Evolutionary conservation across 2,888 invertebrate genomes (phyloP).

Genomic region (Ophioninae sp.): DNA sequence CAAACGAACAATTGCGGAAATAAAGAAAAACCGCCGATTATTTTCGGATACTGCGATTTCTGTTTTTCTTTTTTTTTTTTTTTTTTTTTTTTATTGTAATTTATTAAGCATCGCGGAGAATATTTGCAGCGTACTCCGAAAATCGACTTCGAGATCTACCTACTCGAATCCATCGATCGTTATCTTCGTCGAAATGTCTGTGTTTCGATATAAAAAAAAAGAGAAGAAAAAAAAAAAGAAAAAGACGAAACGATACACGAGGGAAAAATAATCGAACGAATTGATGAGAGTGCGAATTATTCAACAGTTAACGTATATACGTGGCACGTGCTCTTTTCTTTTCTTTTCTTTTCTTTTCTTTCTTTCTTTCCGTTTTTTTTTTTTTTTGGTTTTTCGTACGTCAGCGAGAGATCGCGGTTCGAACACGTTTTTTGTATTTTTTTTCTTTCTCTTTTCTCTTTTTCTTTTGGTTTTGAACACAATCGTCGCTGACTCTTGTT

Average conservation of each 20-base stretch:
- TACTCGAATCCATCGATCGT: background rate
- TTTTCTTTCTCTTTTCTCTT: background rate
- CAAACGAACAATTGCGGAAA: no score
- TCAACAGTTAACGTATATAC: constrained; percentile 75
- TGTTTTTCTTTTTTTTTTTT: no score
- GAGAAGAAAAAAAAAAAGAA: background rate
- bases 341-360: no score
- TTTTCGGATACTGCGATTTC: no score
- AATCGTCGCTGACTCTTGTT: background rate
- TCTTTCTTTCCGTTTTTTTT: no score
- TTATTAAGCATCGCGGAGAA: no score
- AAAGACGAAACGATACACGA: constrained; percentile 25
- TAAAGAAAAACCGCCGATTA: no score
- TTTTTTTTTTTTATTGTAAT: no score
- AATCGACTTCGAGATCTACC: background rate
- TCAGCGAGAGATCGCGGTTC: constrained; percentile 1
- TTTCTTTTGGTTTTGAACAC: background rate
- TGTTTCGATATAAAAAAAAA: background rate
- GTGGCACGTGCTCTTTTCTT: constrained; percentile 67
- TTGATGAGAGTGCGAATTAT: constrained; percentile 55
- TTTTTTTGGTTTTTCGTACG: constrained; percentile 44
- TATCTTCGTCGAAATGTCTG: background rate
- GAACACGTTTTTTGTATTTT: background rate
- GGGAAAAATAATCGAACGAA: constrained; percentile 39
- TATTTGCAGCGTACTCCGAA: no score